Evolutionary conservation across 2,888 invertebrate species (phyloP), one percentile per base, ranked within the genome.

Genomic region (Synanthedon formicaeformis): DNA sequence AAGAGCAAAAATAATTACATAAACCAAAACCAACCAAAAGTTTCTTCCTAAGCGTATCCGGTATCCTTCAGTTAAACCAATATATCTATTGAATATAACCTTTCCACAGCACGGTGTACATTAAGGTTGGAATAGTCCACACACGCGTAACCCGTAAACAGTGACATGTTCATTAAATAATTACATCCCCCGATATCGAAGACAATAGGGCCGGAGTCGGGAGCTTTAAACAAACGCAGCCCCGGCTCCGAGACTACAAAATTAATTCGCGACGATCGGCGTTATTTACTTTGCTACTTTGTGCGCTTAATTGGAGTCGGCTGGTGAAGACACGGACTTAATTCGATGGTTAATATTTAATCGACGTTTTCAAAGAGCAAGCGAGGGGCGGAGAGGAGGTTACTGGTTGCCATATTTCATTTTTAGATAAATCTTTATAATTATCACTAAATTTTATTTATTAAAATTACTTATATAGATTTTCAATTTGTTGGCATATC

Each of bases 321-420:
- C 74, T 71, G 62, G 71, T 63, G 73, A 83, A 81, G 81, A 82
- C 81, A 71, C 67, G 77, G 77, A 73, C 81, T 84, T 86, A 86
- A 87, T 86, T 86, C 83, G 75, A 67, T 75, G 71, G 77, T 87
- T 83, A 85, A 87, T 86, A 84, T 81, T 87, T 85, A 86, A 87
- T 84, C 68, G 73, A 53, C 59, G 65, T 67, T 64, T 62, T 60
- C 61, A 61, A 60, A 14, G 45, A 34, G 34, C 34, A 34, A 34
- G 10, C 10, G 34, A 34, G 34, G 34, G 34, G 34, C 34, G 34
- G 34, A 34, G 34, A 8, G 6, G 27, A 8, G 27, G 27, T 27
- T 27, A 8, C 6, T 0, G 1, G 10, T 34, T 34, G 34, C 34
- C 34, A 34, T 34, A 34, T 34, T 34, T 34, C 10, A 34, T 34